phyloP scores from a whole-genome alignment of 1,140 invertebrate genomes.

The Dendroctonus ponderosae region DNA sequence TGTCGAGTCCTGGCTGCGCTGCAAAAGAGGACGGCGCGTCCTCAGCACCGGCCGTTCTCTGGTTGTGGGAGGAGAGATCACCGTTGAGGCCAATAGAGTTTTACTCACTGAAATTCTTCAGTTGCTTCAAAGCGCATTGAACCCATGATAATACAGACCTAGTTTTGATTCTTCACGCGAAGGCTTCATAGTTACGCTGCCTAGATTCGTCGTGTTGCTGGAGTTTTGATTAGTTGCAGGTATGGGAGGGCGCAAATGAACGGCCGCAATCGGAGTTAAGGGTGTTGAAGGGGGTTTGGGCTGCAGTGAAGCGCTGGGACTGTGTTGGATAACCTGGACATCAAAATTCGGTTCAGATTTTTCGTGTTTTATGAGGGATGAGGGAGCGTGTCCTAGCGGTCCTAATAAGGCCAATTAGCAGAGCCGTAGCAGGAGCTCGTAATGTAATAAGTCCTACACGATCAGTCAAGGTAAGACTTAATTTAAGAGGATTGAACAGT shows the following conservation, averaged over 20 bases:
- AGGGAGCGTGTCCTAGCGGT: too few relatives aligned
- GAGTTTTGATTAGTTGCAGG: not conserved
- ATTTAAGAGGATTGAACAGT: too few relatives aligned
- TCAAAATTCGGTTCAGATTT: not conserved
- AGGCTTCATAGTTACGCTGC: not conserved
- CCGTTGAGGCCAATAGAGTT: not conserved
- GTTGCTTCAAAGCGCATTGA: not conserved
- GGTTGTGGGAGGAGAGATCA: not conserved
- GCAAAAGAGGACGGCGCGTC: slow-evolving; percentile 16
- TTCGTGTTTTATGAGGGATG: too few relatives aligned
- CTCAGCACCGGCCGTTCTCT: slow-evolving; percentile 7
- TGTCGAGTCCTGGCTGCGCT: slow-evolving; percentile 41
- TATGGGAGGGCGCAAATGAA: not conserved
- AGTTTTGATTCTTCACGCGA: not conserved
- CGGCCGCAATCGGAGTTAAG: not conserved
- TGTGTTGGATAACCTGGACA: slow-evolving; percentile 26
- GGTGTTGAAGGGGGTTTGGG: not conserved
- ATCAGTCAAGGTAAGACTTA: too few relatives aligned
- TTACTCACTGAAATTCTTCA: slow-evolving; percentile 5
- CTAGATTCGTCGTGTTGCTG: not conserved
- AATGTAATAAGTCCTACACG: too few relatives aligned
- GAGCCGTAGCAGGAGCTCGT: too few relatives aligned
- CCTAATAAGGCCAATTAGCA: too few relatives aligned
- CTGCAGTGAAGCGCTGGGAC: slow-evolving; percentile 19
- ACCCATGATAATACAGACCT: not conserved